Conservation (phyloP, 1,140 invertebrate genomes). For the Rhysida immarginata region DNA sequence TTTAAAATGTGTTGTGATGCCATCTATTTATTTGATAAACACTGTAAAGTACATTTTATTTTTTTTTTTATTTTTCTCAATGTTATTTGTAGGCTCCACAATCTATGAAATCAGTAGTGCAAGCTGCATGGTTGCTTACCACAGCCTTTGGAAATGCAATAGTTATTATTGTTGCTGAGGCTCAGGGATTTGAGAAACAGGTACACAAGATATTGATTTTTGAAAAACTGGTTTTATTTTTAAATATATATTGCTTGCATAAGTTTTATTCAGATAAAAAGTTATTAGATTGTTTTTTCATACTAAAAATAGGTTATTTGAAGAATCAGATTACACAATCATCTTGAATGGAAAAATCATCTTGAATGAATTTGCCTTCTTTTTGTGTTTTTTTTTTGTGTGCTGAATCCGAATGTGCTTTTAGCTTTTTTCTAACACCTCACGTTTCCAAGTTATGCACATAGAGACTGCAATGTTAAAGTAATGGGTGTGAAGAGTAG, state of each 20-base stretch:
- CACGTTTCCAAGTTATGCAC: background rate
- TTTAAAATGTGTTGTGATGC: too few relatives aligned
- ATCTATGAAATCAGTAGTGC: conserved; percentile 84
- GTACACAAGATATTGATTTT: conserved; percentile 35
- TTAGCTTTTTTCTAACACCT: background rate
- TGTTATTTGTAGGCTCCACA: conserved; percentile 53
- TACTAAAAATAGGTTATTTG: background rate
- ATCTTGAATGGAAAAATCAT: background rate
- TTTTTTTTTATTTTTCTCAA: background rate
- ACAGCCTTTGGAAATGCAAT: conserved; percentile 82
- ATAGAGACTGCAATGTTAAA: background rate
- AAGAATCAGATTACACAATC: conserved; percentile 4
- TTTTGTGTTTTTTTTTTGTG: too few relatives aligned
- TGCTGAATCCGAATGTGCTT: too few relatives aligned
- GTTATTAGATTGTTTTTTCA: background rate
- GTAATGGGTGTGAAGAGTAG: background rate
- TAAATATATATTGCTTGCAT: background rate
- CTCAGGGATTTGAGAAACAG: conserved; percentile 42
- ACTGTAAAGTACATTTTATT: too few relatives aligned
- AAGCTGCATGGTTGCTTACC: conserved; percentile 76
- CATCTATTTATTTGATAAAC: too few relatives aligned
- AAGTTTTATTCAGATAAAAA: background rate
- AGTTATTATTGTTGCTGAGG: conserved; percentile 67
- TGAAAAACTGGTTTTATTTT: background rate
- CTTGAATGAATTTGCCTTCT: background rate